These are phyloP conservation scores for Diphyllodes magnificus DNA, from an alignment of 2,113 vertebrate genomes.

Conservation along the genomic window DNA sequence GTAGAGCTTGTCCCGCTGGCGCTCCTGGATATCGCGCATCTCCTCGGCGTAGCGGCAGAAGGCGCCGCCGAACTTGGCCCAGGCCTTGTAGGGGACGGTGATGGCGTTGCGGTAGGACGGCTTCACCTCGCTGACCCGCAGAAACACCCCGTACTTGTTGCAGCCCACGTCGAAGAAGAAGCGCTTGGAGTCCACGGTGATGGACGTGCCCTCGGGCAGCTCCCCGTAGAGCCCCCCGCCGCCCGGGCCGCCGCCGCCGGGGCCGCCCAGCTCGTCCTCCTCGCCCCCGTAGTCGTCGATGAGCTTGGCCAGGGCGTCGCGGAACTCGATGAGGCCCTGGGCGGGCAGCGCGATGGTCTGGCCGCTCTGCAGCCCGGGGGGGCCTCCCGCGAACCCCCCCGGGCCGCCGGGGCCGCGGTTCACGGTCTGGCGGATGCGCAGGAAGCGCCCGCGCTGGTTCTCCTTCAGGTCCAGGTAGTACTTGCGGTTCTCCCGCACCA, in stretches of 20 bases:
- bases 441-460: slow-evolving; percentile 96
- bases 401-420: slow-evolving; percentile 93
- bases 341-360: slow-evolving; percentile 87
- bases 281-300: slow-evolving; percentile 89
- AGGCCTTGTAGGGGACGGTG: slow-evolving; percentile 94
- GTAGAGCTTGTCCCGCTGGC: background rate
- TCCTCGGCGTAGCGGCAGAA: slow-evolving; percentile 93
- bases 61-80: slow-evolving; percentile 93
- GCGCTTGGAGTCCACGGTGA: slow-evolving; percentile 94
- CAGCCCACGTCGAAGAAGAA: slow-evolving; percentile 97
- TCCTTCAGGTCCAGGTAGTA: slow-evolving; percentile 99
- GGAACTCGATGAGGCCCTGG: slow-evolving; percentile 92
- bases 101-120: slow-evolving; percentile 97
- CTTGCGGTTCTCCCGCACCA: slow-evolving; percentile 98
- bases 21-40: slow-evolving; percentile 97
- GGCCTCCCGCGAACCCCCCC: slow-evolving; percentile 62
- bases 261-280: background rate
- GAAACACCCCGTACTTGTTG: slow-evolving; percentile 97
- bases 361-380: slow-evolving; percentile 83
- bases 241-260: slow-evolving; percentile 66
- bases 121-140: slow-evolving; percentile 96
- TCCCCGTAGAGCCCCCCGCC: slow-evolving; percentile 82
- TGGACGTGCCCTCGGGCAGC: slow-evolving; percentile 92
- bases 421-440: slow-evolving; percentile 95
- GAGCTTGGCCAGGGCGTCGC: slow-evolving; percentile 90